Percentiles rank a stretch among this genome's conserved stretches.
Conservation (phyloP, 2,888 invertebrate genomes). For the Amphipyra tragopoginis region DNA sequence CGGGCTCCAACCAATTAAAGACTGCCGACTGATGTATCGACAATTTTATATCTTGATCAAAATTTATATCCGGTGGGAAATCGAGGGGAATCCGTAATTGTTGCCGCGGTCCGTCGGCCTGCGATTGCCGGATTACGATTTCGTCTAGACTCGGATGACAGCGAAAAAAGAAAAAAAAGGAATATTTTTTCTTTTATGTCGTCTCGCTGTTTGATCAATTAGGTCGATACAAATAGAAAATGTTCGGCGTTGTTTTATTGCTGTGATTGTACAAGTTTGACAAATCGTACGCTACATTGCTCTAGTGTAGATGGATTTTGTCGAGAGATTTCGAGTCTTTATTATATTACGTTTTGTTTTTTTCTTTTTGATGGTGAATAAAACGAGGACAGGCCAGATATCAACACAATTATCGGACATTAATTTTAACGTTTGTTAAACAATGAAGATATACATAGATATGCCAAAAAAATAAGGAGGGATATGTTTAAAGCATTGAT, state of each 20-base stretch:
- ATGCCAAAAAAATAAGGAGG: too few species aligned
- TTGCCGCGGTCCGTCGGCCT: slow-evolving; percentile 51
- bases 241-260: slow-evolving; percentile 42
- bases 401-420: too few species aligned
- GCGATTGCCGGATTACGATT: slow-evolving; percentile 61
- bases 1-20: slow-evolving; percentile 67
- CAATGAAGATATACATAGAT: too few species aligned
- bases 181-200: slow-evolving; percentile 46
- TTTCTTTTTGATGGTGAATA: neutral
- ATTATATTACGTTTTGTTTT: neutral
- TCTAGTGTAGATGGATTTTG: slow-evolving; percentile 17
- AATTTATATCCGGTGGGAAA: slow-evolving; percentile 72
- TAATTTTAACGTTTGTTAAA: too few species aligned
- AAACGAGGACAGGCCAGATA: neutral
- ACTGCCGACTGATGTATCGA: slow-evolving; percentile 68
- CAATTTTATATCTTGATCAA: slow-evolving; percentile 72
- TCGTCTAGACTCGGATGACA: slow-evolving; percentile 58
- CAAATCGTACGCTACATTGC: slow-evolving; percentile 31
- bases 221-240: slow-evolving; percentile 52
- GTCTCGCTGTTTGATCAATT: slow-evolving; percentile 60
- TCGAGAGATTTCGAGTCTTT: neutral
- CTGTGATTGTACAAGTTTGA: slow-evolving; percentile 44
- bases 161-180: slow-evolving; percentile 35
- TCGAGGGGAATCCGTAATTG: slow-evolving; percentile 65
- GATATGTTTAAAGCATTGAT: too few species aligned